Evolutionary conservation across 1,140 invertebrate genomes (phyloP).

Genomic region (Campoletis sonorensis): DNA sequence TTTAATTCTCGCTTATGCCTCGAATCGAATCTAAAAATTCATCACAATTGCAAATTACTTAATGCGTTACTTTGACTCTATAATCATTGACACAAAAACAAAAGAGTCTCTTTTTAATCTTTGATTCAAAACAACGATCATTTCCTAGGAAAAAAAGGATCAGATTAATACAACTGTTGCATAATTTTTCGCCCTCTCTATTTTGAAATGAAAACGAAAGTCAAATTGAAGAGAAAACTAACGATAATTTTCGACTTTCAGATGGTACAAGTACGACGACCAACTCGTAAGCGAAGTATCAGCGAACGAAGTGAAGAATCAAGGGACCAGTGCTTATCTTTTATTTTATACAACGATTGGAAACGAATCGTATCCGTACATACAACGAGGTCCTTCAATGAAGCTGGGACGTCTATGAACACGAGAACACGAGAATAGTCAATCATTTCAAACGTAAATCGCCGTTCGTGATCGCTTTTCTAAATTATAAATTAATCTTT

Average conservation of each 20-base stretch:
- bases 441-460: background rate
- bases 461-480: background rate
- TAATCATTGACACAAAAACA: too few species aligned
- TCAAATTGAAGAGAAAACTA: too few species aligned
- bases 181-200: too few species aligned
- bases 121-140: too few species aligned
- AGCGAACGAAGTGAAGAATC: constrained; percentile 81
- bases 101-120: background rate
- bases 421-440: background rate
- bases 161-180: too few species aligned
- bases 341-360: constrained; percentile 83
- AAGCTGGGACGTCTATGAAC: constrained; percentile 18
- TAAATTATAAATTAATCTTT: background rate
- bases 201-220: too few species aligned
- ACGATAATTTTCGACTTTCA: constrained; percentile 63
- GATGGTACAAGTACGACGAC: constrained; percentile 96
- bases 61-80: too few species aligned
- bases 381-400: constrained; percentile 23
- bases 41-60: too few species aligned
- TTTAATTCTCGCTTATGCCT: too few species aligned
- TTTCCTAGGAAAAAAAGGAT: too few species aligned
- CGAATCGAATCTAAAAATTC: too few species aligned
- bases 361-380: constrained; percentile 43
- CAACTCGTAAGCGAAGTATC: constrained; percentile 87
- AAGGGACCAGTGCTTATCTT: constrained; percentile 84